Percentiles rank a stretch among this genome's conserved stretches.
phyloP scores from a whole-genome alignment of 2,797 vertebrate species.

The Antrozous pallidus region DNA sequence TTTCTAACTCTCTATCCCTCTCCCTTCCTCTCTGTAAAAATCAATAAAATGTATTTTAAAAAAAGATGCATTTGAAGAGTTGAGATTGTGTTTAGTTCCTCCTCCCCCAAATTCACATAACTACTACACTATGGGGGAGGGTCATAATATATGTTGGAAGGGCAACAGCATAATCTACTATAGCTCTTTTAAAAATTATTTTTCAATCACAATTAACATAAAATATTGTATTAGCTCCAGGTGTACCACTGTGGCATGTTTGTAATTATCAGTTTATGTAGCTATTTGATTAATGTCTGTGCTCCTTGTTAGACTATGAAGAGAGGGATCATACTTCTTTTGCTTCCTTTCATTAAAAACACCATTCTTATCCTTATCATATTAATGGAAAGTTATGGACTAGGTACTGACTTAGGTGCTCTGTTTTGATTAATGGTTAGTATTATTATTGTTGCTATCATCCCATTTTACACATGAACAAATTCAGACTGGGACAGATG shows the following conservation, averaged over 20 bases:
- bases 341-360: not conserved
- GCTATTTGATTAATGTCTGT: not conserved
- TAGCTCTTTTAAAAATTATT: not conserved
- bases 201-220: not conserved
- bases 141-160: not conserved
- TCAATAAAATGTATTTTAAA: too few relatives aligned
- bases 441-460: not conserved
- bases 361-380: not conserved
- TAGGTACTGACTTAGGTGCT: not conserved
- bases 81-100: not conserved
- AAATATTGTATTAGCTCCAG: not conserved
- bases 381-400: not conserved
- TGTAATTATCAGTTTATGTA: not conserved
- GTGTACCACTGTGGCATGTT: not conserved
- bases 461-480: not conserved
- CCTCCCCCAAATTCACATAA: not conserved
- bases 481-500: not conserved
- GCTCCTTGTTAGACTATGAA: not conserved
- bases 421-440: not conserved
- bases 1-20: too few relatives aligned
- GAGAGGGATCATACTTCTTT: not conserved
- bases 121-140: fast-evolving
- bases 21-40: too few relatives aligned
- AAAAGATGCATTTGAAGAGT: not conserved
- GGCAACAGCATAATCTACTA: not conserved